phyloP scores from a whole-genome alignment of 2,113 vertebrate genomes.

The Chrysochloris asiatica region DNA sequence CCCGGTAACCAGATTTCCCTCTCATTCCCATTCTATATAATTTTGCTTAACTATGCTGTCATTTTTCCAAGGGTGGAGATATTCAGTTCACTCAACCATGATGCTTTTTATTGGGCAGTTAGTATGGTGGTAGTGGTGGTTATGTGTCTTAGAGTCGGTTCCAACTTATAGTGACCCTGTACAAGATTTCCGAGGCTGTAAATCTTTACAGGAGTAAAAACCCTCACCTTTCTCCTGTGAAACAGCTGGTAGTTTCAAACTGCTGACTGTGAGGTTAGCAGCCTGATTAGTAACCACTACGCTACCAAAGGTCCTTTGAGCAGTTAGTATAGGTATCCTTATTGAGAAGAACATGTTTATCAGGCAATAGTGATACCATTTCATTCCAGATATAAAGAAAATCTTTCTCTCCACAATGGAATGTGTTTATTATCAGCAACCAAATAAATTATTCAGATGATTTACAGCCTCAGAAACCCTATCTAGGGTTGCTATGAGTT shows the following conservation, averaged over 20 bases:
- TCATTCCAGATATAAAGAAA: conserved; percentile 15
- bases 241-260: too few relatives aligned
- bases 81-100: not conserved
- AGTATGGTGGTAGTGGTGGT: too few relatives aligned
- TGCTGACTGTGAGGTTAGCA: too few relatives aligned
- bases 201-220: too few relatives aligned
- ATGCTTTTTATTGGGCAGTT: not conserved
- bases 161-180: too few relatives aligned
- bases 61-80: not conserved
- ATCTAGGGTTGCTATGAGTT: too few relatives aligned
- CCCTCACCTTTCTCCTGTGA: too few relatives aligned
- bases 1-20: not conserved
- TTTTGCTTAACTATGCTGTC: conserved; percentile 8
- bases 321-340: not conserved
- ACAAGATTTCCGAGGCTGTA: too few relatives aligned
- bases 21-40: not conserved
- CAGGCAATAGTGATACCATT: not conserved
- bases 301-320: too few relatives aligned
- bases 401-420: not conserved
- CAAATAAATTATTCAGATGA: not conserved
- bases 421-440: not conserved
- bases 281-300: too few relatives aligned
- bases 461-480: too few relatives aligned
- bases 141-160: too few relatives aligned
- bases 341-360: not conserved